Conservation (phyloP, 2,888 invertebrate species). For the Macrophya alboannulata region DNA sequence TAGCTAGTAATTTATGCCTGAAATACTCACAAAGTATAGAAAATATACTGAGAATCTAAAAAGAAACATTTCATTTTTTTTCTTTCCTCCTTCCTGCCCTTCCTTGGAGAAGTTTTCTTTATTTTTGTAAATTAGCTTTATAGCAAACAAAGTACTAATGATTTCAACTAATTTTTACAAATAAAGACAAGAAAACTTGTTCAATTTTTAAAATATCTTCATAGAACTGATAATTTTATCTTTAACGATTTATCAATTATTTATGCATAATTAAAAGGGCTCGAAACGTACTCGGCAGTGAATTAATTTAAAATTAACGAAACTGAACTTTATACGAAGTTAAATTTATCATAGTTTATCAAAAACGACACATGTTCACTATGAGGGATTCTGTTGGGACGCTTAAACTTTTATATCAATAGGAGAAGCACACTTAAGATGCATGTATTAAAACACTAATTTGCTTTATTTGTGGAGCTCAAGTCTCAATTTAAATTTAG, state of each 20-base stretch:
- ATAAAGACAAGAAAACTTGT: neutral
- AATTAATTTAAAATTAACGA: neutral
- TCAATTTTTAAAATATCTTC: neutral
- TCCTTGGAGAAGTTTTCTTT: neutral
- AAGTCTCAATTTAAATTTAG: too few relatives aligned
- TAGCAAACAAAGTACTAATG: neutral
- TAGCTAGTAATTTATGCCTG: conserved; percentile 30
- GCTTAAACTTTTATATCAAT: neutral
- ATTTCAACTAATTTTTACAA: neutral
- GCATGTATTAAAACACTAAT: neutral
- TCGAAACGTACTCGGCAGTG: neutral
- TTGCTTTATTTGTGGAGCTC: neutral
- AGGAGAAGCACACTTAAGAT: neutral
- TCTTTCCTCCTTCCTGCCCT: conserved; percentile 1
- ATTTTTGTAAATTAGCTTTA: neutral
- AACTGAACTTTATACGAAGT: neutral
- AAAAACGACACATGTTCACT: neutral
- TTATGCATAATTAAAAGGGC: neutral
- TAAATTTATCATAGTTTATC: neutral
- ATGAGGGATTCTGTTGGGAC: neutral
- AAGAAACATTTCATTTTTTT: conserved; percentile 19
- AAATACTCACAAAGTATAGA: conserved; percentile 12
- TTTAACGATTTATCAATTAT: neutral
- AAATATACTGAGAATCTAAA: conserved; percentile 37
- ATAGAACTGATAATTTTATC: neutral